phyloP scores from a whole-genome alignment of 2,797 vertebrate genomes.

The Serranus cabrilla region DNA sequence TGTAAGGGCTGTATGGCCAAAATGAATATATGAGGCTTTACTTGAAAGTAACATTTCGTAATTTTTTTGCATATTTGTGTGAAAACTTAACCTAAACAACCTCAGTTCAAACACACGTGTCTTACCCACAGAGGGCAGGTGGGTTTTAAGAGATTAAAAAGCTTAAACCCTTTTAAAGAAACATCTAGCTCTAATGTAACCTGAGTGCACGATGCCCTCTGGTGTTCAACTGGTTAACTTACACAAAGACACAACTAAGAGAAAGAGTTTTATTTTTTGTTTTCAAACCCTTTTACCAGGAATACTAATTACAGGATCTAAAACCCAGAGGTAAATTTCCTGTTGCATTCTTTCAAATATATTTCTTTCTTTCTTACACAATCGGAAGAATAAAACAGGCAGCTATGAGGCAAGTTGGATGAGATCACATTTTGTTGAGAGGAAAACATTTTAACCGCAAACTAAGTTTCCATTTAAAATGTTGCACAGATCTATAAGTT shows the following conservation, averaged over 20 bases:
- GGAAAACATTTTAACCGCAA: slow-evolving; percentile 11
- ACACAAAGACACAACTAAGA: not conserved
- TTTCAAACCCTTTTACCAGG: slow-evolving; percentile 17
- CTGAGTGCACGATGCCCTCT: not conserved
- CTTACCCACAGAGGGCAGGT: no score
- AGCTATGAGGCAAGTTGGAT: not conserved
- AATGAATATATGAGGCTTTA: no score
- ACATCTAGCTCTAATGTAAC: not conserved
- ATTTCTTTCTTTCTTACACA: slow-evolving; percentile 5
- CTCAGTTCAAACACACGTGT: no score
- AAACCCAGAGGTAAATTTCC: not conserved
- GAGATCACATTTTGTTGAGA: not conserved
- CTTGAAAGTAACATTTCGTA: no score
- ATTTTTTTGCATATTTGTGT: no score
- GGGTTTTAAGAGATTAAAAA: not conserved
- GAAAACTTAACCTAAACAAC: no score
- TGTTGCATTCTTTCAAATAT: slow-evolving; percentile 13
- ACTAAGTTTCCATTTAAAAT: not conserved
- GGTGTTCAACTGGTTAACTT: not conserved
- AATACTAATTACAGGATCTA: not conserved
- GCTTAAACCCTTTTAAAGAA: not conserved
- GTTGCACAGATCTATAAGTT: slow-evolving; percentile 7
- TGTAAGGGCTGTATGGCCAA: no score
- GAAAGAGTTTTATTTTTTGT: slow-evolving; percentile 50
- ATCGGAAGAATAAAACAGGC: not conserved